A percentile compares a stretch with the other conserved stretches of the same genome.
These are phyloP conservation scores for Cathartes aura DNA, from an alignment of 2,113 vertebrate species.

Conservation along the genomic window DNA sequence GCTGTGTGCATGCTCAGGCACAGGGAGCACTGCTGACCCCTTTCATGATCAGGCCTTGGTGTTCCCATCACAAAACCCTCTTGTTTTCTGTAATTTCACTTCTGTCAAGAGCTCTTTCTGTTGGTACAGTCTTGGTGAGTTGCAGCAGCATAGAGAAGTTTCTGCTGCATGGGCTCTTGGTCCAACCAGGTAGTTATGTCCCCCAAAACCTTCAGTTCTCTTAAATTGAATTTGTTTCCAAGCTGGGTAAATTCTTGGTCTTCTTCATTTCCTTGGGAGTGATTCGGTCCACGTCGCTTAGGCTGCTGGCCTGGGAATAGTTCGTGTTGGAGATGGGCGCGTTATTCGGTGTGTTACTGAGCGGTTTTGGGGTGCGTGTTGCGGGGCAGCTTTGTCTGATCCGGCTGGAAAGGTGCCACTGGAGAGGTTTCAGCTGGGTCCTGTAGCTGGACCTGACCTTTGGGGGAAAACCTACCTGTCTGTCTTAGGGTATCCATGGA, in stretches of 20 bases:
- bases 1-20: rapidly evolving
- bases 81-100: neutral
- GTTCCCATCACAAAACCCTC: neutral
- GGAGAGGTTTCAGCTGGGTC: neutral
- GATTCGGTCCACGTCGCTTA: rapidly evolving
- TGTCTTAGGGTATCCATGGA: rapidly evolving
- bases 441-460: neutral
- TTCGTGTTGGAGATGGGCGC: rapidly evolving
- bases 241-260: neutral
- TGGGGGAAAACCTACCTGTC: neutral
- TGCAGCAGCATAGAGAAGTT: neutral
- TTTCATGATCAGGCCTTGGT: neutral
- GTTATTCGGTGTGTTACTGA: rapidly evolving
- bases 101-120: neutral
- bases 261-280: neutral
- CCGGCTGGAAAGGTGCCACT: neutral
- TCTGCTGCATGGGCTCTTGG: neutral
- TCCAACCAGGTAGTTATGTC: too few species aligned
- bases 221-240: rapidly evolving
- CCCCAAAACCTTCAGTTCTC: rapidly evolving
- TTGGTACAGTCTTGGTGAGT: neutral
- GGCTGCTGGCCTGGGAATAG: neutral
- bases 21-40: neutral
- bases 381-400: neutral
- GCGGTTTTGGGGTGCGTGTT: rapidly evolving